These are phyloP conservation scores for Colius striatus DNA, from an alignment of 2,113 vertebrate species.

Conservation along the genomic window DNA sequence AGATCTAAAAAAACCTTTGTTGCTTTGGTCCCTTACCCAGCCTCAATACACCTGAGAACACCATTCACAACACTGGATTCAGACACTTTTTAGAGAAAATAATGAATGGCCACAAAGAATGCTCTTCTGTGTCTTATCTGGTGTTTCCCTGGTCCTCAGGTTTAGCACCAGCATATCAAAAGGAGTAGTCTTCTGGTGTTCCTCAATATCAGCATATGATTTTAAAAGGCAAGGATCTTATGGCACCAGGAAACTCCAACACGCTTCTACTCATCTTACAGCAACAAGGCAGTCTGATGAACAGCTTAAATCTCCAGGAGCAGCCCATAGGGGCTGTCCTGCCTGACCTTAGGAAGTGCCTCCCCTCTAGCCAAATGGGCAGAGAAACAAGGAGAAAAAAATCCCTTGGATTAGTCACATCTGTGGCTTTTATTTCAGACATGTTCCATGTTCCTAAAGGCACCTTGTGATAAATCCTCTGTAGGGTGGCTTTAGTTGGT, in stretches of 20 bases:
- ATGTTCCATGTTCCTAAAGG: slow-evolving; percentile 36
- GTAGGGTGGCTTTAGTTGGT: not conserved
- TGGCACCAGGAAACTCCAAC: not conserved
- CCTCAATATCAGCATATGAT: not conserved
- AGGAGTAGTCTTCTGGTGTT: not conserved
- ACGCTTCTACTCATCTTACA: not conserved
- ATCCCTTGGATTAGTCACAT: not conserved
- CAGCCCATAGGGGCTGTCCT: not conserved
- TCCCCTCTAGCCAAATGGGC: not conserved
- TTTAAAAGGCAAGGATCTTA: slow-evolving; percentile 7
- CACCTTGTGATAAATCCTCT: slow-evolving; percentile 46
- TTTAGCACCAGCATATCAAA: slow-evolving; percentile 17
- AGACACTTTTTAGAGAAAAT: not conserved
- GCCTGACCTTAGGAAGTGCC: not conserved
- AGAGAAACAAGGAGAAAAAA: not conserved
- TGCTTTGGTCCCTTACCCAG: slow-evolving; percentile 10
- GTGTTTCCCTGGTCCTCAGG: not conserved
- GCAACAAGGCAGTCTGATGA: not conserved
- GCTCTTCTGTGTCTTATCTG: not conserved
- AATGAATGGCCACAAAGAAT: not conserved
- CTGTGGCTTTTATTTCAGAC: slow-evolving; percentile 17
- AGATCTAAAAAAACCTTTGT: not conserved
- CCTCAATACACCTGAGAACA: not conserved
- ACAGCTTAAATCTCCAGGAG: not conserved
- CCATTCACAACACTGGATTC: not conserved